Evolutionary conservation across 2,888 invertebrate genomes (phyloP).

Genomic region (Rhagonycha lutea): DNA sequence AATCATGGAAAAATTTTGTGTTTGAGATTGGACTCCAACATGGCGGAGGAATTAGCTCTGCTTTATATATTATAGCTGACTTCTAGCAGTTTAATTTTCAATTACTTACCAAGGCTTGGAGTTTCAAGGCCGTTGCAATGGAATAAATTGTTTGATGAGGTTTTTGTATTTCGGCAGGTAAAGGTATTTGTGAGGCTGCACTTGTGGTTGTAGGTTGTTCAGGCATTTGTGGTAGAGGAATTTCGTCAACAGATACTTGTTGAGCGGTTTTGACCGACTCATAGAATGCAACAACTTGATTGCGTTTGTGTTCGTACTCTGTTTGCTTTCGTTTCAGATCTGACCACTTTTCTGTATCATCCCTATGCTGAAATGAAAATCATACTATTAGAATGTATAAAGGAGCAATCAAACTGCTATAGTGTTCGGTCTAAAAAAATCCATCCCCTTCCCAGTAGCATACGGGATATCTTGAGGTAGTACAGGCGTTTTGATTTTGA

Average conservation of each 20-base stretch:
- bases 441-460: too few relatives aligned
- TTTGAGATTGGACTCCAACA: too few relatives aligned
- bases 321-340: conserved; percentile 89
- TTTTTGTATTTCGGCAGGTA: conserved; percentile 50
- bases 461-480: too few relatives aligned
- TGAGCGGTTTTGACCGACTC: conserved; percentile 96
- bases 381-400: too few relatives aligned
- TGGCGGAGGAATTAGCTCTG: conserved; percentile 21
- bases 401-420: too few relatives aligned
- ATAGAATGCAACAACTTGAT: conserved; percentile 87
- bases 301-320: conserved; percentile 89
- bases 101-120: conserved; percentile 49
- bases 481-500: too few relatives aligned
- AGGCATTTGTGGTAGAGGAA: conserved; percentile 82
- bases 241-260: conserved; percentile 93
- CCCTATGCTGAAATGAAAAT: conserved; percentile 73
- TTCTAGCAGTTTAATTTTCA: too few relatives aligned
- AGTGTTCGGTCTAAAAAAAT: too few relatives aligned
- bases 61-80: too few relatives aligned
- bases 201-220: conserved; percentile 50
- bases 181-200: conserved; percentile 47
- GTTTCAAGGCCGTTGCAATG: conserved; percentile 53
- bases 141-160: conserved; percentile 55
- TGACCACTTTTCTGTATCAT: conserved; percentile 92
- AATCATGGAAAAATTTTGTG: too few relatives aligned